Conservation (phyloP, 2,797 vertebrate genomes). For the Echeneis naucrates region DNA sequence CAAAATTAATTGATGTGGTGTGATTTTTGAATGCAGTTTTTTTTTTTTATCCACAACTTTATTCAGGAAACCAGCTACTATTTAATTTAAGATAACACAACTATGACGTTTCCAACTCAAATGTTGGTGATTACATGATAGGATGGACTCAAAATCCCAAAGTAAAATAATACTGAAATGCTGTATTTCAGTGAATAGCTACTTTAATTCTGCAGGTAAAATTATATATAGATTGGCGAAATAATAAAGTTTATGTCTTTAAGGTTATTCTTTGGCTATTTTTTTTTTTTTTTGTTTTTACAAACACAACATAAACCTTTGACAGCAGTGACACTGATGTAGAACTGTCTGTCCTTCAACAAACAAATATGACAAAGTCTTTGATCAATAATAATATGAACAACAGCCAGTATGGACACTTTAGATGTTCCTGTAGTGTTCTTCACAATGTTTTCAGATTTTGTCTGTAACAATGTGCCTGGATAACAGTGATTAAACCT, state of each 20-base stretch:
- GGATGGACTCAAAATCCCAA: background rate
- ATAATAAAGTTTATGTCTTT: background rate
- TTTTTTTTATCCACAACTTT: too few relatives aligned
- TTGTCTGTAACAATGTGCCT: constrained; percentile 64
- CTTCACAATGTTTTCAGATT: constrained; percentile 46
- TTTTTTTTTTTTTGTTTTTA: too few relatives aligned
- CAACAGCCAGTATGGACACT: constrained; percentile 21
- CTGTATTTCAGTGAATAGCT: background rate
- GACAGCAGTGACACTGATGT: background rate
- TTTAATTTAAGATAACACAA: too few relatives aligned
- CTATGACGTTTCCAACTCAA: too few relatives aligned
- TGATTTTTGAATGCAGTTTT: too few relatives aligned
- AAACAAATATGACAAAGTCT: constrained; percentile 18
- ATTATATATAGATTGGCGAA: background rate
- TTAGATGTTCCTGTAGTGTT: constrained; percentile 17
- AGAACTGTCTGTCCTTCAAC: constrained; percentile 31
- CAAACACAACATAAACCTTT: background rate
- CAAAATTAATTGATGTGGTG: too few relatives aligned
- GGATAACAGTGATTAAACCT: constrained; percentile 72
- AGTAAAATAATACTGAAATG: background rate
- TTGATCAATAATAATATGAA: constrained; percentile 52
- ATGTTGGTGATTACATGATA: too few relatives aligned
- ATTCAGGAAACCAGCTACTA: too few relatives aligned
- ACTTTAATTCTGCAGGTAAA: background rate
- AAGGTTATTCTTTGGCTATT: background rate